Evolutionary conservation across 2,113 vertebrate genomes (phyloP).

Genomic region (Ameiurus melas): DNA sequence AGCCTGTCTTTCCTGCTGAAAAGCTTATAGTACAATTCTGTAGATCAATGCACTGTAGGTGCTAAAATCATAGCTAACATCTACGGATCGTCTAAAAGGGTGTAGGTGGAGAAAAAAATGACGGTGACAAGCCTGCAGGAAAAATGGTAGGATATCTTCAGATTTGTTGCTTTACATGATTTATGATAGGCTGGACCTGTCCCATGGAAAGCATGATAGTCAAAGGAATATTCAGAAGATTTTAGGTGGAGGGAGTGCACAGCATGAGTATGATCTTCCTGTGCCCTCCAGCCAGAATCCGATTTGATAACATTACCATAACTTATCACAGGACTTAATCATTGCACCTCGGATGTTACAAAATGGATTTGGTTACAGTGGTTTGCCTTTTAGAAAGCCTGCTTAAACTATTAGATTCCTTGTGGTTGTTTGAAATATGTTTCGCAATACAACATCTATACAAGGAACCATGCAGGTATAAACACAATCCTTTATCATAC

Average conservation of each 20-base stretch:
- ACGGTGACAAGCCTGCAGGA: constrained; percentile 31
- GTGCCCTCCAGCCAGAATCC: constrained; percentile 27
- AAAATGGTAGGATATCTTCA: constrained; percentile 10
- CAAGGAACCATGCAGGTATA: background rate
- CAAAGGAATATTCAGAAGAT: constrained; percentile 17
- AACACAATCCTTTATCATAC: background rate
- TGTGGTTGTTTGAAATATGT: background rate
- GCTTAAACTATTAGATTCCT: constrained; percentile 13
- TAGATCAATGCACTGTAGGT: background rate
- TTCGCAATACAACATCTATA: background rate
- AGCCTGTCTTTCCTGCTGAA: background rate
- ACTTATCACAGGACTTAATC: constrained; percentile 12
- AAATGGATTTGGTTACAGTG: constrained; percentile 25
- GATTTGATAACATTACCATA: constrained; percentile 19
- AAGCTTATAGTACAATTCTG: background rate
- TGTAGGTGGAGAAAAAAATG: background rate
- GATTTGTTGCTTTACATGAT: constrained; percentile 51
- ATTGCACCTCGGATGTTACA: constrained; percentile 3
- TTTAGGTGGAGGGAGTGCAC: constrained; percentile 25
- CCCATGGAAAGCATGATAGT: constrained; percentile 41
- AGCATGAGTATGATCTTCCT: constrained; percentile 32
- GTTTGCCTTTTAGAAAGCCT: constrained; percentile 8
- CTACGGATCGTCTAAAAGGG: background rate
- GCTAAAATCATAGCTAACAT: background rate
- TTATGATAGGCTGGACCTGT: constrained; percentile 6